Conservation (phyloP, 1,140 invertebrate species). For the Drosophila kanapiae region DNA sequence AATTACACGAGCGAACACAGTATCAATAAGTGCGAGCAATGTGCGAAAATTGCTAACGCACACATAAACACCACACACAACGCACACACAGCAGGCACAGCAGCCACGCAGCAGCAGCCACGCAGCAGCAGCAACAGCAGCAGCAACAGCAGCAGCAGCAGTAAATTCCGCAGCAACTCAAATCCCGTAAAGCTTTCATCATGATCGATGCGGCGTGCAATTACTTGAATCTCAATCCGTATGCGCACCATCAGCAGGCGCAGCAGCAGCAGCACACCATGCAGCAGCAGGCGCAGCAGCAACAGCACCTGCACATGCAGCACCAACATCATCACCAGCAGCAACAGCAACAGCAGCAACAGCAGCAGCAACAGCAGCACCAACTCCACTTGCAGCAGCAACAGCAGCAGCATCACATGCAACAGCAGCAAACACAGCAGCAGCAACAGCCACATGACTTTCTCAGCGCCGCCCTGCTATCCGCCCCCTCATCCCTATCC, state of each 20-base stretch:
- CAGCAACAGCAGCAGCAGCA: constrained; percentile 14
- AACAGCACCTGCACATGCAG: constrained; percentile 47
- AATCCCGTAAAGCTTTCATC: constrained; percentile 44
- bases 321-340: constrained; percentile 41
- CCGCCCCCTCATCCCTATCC: constrained; percentile 38
- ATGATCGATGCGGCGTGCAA: constrained; percentile 84
- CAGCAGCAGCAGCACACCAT: constrained; percentile 51
- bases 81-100: constrained; percentile 7
- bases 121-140: constrained; percentile 5
- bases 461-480: constrained; percentile 44
- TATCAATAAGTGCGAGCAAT: constrained; percentile 69
- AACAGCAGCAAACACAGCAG: constrained; percentile 25
- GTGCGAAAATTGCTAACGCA: constrained; percentile 68
- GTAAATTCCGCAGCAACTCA: constrained; percentile 13
- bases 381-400: constrained; percentile 35
- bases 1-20: constrained; percentile 54
- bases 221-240: constrained; percentile 83
- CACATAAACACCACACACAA: background rate
- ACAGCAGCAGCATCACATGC: constrained; percentile 27
- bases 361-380: constrained; percentile 29
- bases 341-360: constrained; percentile 39
- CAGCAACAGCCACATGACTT: constrained; percentile 37
- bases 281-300: constrained; percentile 46
- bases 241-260: constrained; percentile 49
- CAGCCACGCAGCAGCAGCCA: constrained; percentile 2